Conservation (phyloP, 1,140 invertebrate species). For the Apis florea region DNA sequence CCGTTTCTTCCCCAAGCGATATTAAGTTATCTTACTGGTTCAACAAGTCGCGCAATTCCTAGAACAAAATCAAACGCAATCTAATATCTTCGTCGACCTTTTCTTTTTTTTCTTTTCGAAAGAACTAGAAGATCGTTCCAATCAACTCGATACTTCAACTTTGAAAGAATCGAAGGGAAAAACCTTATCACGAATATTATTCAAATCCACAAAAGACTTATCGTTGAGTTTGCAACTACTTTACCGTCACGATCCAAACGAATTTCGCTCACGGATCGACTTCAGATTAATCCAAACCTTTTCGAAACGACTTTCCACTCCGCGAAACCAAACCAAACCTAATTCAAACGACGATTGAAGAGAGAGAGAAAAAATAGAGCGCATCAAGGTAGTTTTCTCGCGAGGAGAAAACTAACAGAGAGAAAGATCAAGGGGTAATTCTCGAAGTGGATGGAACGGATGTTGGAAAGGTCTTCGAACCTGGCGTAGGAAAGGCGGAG, state of each 20-base stretch:
- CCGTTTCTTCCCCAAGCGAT: not conserved
- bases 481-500: not conserved
- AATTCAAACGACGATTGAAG: not conserved
- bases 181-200: no score
- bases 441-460: constrained; percentile 11
- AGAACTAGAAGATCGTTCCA: no score
- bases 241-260: no score
- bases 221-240: no score
- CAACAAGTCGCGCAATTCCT: not conserved
- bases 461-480: constrained; percentile 45
- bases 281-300: not conserved
- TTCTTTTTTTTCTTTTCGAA: no score
- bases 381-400: no score
- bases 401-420: no score
- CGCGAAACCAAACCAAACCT: not conserved
- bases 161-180: no score
- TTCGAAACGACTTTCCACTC: not conserved
- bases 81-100: not conserved
- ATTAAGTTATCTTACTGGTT: not conserved
- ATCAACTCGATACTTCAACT: not conserved
- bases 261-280: no score
- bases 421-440: not conserved
- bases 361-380: no score
- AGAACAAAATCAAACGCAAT: not conserved
- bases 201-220: no score